Conservation (phyloP, 2,888 invertebrate genomes). For the Argyra leucocephala region DNA sequence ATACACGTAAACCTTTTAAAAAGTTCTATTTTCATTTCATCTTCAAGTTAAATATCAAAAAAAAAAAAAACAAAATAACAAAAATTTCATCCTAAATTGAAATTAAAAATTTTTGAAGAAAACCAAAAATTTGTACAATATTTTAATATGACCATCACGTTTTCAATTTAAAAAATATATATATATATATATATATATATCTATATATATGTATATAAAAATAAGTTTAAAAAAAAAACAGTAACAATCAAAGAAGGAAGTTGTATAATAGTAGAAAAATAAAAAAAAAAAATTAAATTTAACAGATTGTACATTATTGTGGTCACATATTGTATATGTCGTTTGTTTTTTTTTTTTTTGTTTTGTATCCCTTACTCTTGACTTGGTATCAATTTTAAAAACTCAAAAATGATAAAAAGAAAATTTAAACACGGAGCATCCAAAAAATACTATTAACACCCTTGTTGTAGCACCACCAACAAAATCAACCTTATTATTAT, state of each 20-base stretch:
- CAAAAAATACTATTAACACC: neutral
- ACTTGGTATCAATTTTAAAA: neutral
- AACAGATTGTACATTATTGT: constrained; percentile 4
- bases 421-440: neutral
- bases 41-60: no score
- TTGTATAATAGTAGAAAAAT: neutral
- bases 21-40: no score
- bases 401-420: neutral
- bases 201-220: no score
- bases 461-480: neutral
- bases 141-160: constrained; percentile 1
- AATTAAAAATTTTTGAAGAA: neutral
- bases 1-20: no score
- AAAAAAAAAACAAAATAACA: no score
- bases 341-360: no score
- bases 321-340: neutral
- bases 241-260: neutral
- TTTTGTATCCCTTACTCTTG: no score
- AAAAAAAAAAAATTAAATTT: constrained; percentile 2
- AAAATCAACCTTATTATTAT: neutral
- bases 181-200: no score
- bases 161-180: constrained; percentile 2
- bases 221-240: neutral
- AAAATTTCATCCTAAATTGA: neutral
- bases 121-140: neutral